These are phyloP conservation scores for Neotoma lepida DNA, from an alignment of 2,113 vertebrate genomes.

Conservation along the genomic window DNA sequence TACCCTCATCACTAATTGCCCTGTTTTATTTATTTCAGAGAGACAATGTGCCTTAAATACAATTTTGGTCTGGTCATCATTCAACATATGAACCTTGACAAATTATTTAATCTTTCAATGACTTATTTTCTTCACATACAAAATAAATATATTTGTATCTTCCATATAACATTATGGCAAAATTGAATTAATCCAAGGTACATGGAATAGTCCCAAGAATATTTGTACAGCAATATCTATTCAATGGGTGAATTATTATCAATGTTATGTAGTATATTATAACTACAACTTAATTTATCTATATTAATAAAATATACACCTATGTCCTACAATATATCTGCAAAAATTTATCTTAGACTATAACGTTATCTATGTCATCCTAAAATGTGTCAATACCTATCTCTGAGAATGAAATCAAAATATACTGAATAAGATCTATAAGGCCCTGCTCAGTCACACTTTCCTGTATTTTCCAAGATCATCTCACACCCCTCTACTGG, in stretches of 20 bases:
- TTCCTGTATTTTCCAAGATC: not conserved
- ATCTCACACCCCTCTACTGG: not conserved
- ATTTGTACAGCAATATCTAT: not conserved
- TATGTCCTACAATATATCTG: not conserved
- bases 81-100: not conserved
- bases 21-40: not conserved
- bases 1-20: not conserved
- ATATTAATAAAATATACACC: not conserved
- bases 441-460: not conserved
- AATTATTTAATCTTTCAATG: not conserved
- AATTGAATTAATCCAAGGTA: not conserved
- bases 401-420: not conserved
- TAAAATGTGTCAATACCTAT: not conserved
- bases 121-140: not conserved
- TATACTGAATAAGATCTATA: not conserved
- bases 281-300: not conserved
- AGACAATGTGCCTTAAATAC: not conserved
- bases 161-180: not conserved
- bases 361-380: not conserved
- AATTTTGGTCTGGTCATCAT: not conserved
- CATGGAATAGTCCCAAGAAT: not conserved
- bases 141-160: constrained; percentile 2
- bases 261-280: not conserved
- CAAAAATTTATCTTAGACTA: not conserved
- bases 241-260: not conserved